A percentile compares a stretch with the other conserved stretches of the same genome.
Evolutionary conservation across 2,797 vertebrate genomes (phyloP).

Genomic region (Numenius phaeopus): DNA sequence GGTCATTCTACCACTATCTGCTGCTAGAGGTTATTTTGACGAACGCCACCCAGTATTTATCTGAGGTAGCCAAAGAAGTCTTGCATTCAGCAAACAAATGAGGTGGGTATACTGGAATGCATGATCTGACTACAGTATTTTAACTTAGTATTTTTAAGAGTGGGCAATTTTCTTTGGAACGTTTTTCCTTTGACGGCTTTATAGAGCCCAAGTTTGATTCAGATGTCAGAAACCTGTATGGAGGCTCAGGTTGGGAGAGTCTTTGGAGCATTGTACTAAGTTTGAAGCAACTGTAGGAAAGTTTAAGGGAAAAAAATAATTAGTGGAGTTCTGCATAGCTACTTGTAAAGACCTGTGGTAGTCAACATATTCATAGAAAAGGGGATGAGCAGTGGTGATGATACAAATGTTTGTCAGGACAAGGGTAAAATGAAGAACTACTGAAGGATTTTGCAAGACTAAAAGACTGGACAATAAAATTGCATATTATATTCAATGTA

Average conservation of each 20-base stretch:
- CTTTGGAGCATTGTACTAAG: not conserved
- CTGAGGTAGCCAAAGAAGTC: not conserved
- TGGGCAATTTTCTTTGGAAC: not conserved
- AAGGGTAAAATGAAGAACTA: not conserved
- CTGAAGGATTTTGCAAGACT: not conserved
- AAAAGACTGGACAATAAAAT: not conserved
- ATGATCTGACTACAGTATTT: not conserved
- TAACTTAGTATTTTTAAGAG: not conserved
- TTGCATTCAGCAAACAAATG: not conserved
- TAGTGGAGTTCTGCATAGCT: not conserved
- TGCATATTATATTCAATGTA: not conserved
- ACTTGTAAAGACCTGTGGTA: not conserved
- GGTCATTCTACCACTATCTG: fast-evolving
- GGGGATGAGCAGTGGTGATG: fast-evolving
- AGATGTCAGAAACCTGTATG: not conserved
- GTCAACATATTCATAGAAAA: not conserved
- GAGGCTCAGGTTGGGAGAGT: fast-evolving
- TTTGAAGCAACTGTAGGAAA: not conserved
- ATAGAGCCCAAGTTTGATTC: not conserved
- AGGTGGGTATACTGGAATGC: not conserved
- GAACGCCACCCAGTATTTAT: not conserved
- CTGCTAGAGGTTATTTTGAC: not conserved
- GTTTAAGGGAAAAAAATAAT: not conserved
- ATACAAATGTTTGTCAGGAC: not conserved
- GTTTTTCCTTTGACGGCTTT: not conserved